Conservation (phyloP, 2,888 invertebrate species). For the Incurvaria masculella region DNA sequence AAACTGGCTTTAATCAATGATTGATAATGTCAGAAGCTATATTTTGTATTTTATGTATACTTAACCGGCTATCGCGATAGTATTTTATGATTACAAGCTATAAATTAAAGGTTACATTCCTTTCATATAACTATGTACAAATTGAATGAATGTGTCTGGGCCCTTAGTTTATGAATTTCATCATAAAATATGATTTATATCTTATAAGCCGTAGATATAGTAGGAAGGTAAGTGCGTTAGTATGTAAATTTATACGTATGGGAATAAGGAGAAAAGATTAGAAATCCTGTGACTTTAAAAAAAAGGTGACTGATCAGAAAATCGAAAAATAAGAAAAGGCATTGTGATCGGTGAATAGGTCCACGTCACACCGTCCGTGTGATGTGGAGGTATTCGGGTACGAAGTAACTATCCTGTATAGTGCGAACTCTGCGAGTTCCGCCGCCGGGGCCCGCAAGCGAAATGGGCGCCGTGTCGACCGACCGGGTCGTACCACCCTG, state of each 20-base stretch:
- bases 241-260: conserved; percentile 18
- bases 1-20: conserved; percentile 55
- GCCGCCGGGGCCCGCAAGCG: not conserved
- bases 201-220: conserved; percentile 42
- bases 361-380: conserved; percentile 26
- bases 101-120: conserved; percentile 58
- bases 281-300: conserved; percentile 7
- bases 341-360: conserved; percentile 41
- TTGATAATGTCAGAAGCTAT: conserved; percentile 32
- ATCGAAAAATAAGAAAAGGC: conserved; percentile 31
- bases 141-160: conserved; percentile 53
- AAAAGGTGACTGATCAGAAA: conserved; percentile 20
- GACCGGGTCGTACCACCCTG: conserved; percentile 43
- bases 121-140: conserved; percentile 47
- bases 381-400: conserved; percentile 28
- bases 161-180: conserved; percentile 55
- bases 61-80: conserved; percentile 8
- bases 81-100: conserved; percentile 51
- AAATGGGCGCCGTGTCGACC: conserved; percentile 43
- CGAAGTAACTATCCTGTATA: conserved; percentile 43
- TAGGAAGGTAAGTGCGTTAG: conserved; percentile 24
- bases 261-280: conserved; percentile 18
- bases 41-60: not conserved
- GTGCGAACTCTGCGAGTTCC: no score
- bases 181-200: conserved; percentile 41